These are phyloP conservation scores for Psix sp. DNA, from an alignment of 1,140 invertebrate genomes.

Conservation along the genomic window DNA sequence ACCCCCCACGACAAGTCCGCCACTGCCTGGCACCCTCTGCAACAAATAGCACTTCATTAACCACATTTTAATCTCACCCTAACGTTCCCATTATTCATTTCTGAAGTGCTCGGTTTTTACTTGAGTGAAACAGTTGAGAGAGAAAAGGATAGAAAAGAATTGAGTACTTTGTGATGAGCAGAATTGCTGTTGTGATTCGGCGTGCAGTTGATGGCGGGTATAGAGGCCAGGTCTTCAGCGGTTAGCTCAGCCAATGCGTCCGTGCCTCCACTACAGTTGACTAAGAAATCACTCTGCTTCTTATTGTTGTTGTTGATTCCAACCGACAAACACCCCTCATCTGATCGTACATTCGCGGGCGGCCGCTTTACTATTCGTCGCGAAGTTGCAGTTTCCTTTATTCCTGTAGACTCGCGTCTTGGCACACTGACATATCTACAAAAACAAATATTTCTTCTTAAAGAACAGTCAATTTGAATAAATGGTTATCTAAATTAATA, in stretches of 20 bases:
- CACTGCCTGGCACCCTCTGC: slow-evolving; percentile 72
- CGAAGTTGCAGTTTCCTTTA: slow-evolving; percentile 70
- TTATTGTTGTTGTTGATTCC: no score
- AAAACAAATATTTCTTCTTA: slow-evolving; percentile 6
- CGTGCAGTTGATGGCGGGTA: slow-evolving; percentile 71
- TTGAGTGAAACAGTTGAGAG: neutral
- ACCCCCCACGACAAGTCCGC: slow-evolving; percentile 74
- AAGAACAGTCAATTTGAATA: neutral
- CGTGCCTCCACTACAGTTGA: slow-evolving; percentile 71
- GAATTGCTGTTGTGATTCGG: slow-evolving; percentile 73
- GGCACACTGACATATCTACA: slow-evolving; percentile 62
- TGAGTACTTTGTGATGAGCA: slow-evolving; percentile 73
- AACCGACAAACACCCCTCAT: slow-evolving; percentile 61
- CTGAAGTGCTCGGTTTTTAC: no score
- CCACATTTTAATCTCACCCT: no score
- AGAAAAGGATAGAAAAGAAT: neutral
- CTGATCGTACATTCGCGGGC: slow-evolving; percentile 63
- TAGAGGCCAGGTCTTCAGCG: slow-evolving; percentile 75
- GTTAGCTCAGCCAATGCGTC: slow-evolving; percentile 75
- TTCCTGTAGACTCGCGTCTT: slow-evolving; percentile 69
- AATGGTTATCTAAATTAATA: neutral
- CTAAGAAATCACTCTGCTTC: slow-evolving; percentile 65
- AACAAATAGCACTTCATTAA: neutral
- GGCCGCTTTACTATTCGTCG: slow-evolving; percentile 69
- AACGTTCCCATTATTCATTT: no score